Conservation (phyloP, 2,888 invertebrate genomes). For the Uloborus plumipes region DNA sequence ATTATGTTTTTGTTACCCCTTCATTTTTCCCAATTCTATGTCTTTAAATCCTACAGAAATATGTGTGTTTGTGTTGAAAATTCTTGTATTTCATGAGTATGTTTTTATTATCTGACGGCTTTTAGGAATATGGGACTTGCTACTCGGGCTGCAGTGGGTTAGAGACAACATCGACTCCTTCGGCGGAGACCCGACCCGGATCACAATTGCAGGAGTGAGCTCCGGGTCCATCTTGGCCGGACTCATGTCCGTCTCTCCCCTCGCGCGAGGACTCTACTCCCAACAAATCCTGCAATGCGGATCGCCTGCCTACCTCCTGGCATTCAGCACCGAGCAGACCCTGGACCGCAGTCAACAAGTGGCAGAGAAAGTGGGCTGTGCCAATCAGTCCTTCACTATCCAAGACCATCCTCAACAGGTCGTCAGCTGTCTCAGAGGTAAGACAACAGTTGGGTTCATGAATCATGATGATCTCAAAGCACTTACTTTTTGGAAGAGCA, state of each 20-base stretch:
- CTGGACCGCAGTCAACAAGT: conserved; percentile 9
- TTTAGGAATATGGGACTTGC: conserved; percentile 24
- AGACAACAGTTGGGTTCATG: too few relatives aligned
- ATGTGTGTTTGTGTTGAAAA: too few relatives aligned
- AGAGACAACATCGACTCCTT: conserved; percentile 39
- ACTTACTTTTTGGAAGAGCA: too few relatives aligned
- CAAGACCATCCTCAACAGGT: conserved; percentile 3
- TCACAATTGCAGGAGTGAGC: conserved; percentile 52
- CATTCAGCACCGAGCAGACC: not conserved
- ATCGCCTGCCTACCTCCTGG: not conserved
- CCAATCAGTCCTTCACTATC: conserved; percentile 18
- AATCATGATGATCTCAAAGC: too few relatives aligned
- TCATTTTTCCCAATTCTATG: too few relatives aligned
- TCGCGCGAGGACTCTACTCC: conserved; percentile 30
- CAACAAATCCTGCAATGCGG: conserved; percentile 52
- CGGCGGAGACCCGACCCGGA: conserved; percentile 26
- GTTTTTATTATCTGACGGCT: too few relatives aligned
- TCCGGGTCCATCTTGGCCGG: conserved; percentile 32
- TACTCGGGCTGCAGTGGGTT: conserved; percentile 47
- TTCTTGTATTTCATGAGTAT: too few relatives aligned
- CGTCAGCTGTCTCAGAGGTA: conserved; percentile 10
- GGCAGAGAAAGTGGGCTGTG: conserved; percentile 6
- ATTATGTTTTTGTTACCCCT: too few relatives aligned
- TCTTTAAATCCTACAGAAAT: too few relatives aligned
- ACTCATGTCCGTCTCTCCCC: conserved; percentile 33